A percentile compares a stretch with the other conserved stretches of the same genome.
These are phyloP conservation scores for Dinothrombium tinctorium DNA, from an alignment of 1,140 invertebrate genomes.

Conservation along the genomic window DNA sequence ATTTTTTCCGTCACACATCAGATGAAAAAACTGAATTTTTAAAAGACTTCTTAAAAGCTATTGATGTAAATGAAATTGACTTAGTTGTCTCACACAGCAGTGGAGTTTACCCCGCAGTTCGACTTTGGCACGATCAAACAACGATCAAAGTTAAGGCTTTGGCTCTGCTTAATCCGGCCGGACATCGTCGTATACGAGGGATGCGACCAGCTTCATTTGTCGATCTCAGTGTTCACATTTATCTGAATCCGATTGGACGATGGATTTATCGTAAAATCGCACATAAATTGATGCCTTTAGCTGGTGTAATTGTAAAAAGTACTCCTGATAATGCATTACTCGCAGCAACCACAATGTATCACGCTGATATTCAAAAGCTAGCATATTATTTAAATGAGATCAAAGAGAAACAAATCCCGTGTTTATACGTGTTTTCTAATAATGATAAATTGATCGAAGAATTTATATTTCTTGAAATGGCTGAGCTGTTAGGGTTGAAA, in stretches of 20 bases:
- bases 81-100: conserved; percentile 12
- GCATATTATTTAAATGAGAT: too few species aligned
- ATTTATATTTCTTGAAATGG: conserved; percentile 11
- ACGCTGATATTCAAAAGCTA: conserved; percentile 10
- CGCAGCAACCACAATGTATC: conserved; percentile 13
- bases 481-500: conserved; percentile 9
- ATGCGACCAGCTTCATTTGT: conserved; percentile 13
- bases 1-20: conserved; percentile 12
- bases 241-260: conserved; percentile 9
- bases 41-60: conserved; percentile 13
- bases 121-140: conserved; percentile 2
- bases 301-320: conserved; percentile 6
- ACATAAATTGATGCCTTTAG: conserved; percentile 4
- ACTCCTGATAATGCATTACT: conserved; percentile 12
- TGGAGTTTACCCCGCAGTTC: conserved; percentile 10
- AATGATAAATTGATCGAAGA: conserved; percentile 13
- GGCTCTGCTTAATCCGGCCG: conserved; percentile 11
- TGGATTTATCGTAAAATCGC: conserved; percentile 4
- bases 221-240: conserved; percentile 2
- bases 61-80: conserved; percentile 12
- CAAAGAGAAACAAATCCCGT: too few species aligned
- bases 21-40: conserved; percentile 13
- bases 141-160: conserved; percentile 7
- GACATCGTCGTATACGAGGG: conserved; percentile 4
- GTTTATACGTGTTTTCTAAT: conserved; percentile 12